Evolutionary conservation across 2,797 vertebrate species (phyloP), one percentile per base, ranked within the genome.

Genomic region (Agapornis canus): DNA sequence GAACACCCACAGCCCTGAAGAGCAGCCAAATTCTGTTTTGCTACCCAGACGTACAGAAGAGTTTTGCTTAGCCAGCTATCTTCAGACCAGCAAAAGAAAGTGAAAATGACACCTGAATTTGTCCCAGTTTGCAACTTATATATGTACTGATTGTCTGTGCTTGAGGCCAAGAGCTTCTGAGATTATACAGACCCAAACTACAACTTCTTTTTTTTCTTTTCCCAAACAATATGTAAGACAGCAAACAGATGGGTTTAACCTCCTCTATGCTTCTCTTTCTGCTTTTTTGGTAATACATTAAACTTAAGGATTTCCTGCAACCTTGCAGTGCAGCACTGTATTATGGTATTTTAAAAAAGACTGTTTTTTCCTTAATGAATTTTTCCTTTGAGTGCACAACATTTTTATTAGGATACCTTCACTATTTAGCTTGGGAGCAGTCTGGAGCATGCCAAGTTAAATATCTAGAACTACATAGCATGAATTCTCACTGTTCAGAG

Each of bases 41-140:
- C 66, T 94, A 70, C 43, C 51, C 63, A n/a, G 63, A 90, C 35
- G 86, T 19, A 76, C 5, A 60, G 54, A 48, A 82, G 21, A 8
- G 51, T 94, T 94, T 94, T 90, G 84, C 85, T 94, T 90, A 96
- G 85, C 82, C 71, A 94, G 77, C 72, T 89, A 79, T 90, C 84
- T 72, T 84, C 76, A n/a, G 5, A 89, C 47, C n/a, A 81, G 32
- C 0, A 0, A 89, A 26, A 61, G 57, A 95, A 94, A 93, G 71
- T 83, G 69, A 92, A 94, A 95, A 95, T 66, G 45, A 63, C 76
- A 69, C 79, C 78, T 78, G 90, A 92, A 81, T 65, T 78, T 4
- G 35, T 42, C 75, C 69, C 37, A 35, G 3, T 89, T 94, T 83
- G 42, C 64, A 40, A 51, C 68, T 65, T 32, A 4, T 60, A 17